phyloP scores from a whole-genome alignment of 2,888 invertebrate species.

The Hypselothyrea guttata region DNA sequence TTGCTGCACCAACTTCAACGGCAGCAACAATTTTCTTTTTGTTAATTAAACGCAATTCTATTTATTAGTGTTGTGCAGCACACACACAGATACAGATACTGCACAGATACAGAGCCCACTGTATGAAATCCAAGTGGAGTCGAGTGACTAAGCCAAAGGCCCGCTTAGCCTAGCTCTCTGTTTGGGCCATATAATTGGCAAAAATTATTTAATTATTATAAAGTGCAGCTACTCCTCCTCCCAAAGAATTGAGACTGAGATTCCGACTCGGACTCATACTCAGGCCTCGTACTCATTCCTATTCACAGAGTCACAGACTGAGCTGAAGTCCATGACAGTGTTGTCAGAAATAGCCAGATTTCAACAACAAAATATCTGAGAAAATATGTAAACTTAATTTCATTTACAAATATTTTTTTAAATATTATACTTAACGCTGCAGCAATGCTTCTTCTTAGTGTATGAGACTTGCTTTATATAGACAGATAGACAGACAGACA shows the following conservation, averaged over 20 bases:
- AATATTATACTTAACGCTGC: too few relatives aligned
- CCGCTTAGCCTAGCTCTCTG: conserved; percentile 44
- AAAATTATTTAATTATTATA: conserved; percentile 76
- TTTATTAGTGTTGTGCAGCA: conserved; percentile 58
- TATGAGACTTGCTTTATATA: too few relatives aligned
- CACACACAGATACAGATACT: conserved; percentile 18
- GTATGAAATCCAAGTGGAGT: neutral
- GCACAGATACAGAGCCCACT: conserved; percentile 4
- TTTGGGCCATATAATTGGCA: conserved; percentile 60
- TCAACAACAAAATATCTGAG: too few relatives aligned
- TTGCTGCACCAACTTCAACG: conserved; percentile 50
- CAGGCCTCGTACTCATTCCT: too few relatives aligned
- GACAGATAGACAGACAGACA: too few relatives aligned
- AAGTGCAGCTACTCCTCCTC: conserved; percentile 55
- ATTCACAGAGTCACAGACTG: neutral
- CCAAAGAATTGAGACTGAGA: conserved; percentile 1
- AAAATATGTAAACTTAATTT: too few relatives aligned
- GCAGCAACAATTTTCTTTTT: conserved; percentile 63
- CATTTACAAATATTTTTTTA: too few relatives aligned
- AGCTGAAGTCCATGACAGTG: neutral
- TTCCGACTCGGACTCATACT: neutral
- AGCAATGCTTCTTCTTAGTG: too few relatives aligned
- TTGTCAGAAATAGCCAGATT: too few relatives aligned
- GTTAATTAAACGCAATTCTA: conserved; percentile 72
- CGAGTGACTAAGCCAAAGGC: conserved; percentile 16